Base-by-base conservation (phyloP, 2,797 vertebrate genomes). In the Aotus griseimembra region DNA sequence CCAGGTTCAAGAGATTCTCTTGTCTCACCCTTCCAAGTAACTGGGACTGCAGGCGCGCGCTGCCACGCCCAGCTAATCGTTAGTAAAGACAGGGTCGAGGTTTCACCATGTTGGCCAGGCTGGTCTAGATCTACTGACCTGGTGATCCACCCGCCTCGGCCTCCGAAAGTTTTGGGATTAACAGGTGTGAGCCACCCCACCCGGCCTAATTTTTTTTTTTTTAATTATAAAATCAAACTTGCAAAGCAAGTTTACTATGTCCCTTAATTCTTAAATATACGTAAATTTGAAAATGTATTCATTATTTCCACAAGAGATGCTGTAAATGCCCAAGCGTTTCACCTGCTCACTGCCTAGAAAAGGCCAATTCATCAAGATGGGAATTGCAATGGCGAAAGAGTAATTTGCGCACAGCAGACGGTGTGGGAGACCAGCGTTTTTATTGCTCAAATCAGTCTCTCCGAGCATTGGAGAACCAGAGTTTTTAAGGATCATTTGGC, bases 221-320 rank as follows among this genome's bases (percentile, higher is more conserved):
- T 79, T 2, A 89, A 88, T 87, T 67, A 55, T 70, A 48, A 91
- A 94, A 77, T 79, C 8, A 85, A 58, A 67, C 88, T 19, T 83
- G 52, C 9, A 96, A 90, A 83, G 14, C 28, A 80, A 90, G 13
- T 44, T 75, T 73, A 41, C 4, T 39, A 39, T 46, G 20, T 91
- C 26, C 20, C 20, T 94, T 83, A 36, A 84, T 83, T 96, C 7
- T 33, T 82, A 46, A 81, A 55, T 46, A 41, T 44, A 61, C 61
- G 2, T 57, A 61, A 33, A 89, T 79, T 79, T 19, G 7, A 86
- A 80, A 82, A 12, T 58, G 1, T 79, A n/a, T 55, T 55, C 6
- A 80, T 55, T 55, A 48, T 93, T 48, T 96, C 70, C 75, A 89
- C 6, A n/a, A 26, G 17, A 1, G 4, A 24, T 48, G 19, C 5